Evolutionary conservation across 53 echinoderm and acorn worm genomes (phyloP).

Genomic region (Actinopyga echinites): DNA sequence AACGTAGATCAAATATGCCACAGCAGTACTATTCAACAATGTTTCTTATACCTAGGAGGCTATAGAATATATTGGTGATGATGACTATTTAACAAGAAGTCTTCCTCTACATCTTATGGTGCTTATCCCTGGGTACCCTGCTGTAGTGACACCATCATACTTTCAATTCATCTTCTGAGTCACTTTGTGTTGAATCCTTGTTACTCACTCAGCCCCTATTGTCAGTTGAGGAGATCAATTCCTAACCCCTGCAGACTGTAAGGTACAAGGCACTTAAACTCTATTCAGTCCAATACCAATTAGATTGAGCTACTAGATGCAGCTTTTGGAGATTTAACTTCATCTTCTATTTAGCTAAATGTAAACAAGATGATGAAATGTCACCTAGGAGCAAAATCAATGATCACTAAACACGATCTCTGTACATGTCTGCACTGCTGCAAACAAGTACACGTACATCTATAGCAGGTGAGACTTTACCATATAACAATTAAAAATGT

Average conservation of each 20-base stretch:
- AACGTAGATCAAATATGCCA: too few species aligned
- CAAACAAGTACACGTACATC: too few species aligned
- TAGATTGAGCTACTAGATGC: conserved; percentile 14
- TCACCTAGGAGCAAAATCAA: conserved; percentile 28
- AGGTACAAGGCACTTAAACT: background rate
- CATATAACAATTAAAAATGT: too few species aligned
- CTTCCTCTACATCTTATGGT: too few species aligned
- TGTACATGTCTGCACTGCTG: too few species aligned
- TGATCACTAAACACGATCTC: background rate
- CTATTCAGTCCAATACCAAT: conserved; percentile 17
- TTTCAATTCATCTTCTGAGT: background rate
- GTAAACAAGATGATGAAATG: conserved; percentile 28
- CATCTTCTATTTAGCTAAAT: conserved; percentile 11
- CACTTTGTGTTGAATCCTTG: background rate
- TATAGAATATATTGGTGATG: too few species aligned
- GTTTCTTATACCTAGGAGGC: too few species aligned
- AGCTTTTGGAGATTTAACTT: conserved; percentile 2
- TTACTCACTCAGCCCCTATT: background rate
- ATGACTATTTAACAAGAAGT: too few species aligned
- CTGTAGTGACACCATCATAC: too few species aligned
- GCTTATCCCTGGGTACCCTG: too few species aligned
- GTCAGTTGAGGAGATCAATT: background rate
- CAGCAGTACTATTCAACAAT: too few species aligned
- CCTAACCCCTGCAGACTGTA: background rate
- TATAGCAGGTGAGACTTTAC: too few species aligned